Evolutionary conservation across 92 coral and sea anemone genomes (phyloP).

Genomic region (Zoanthus sansibaricus): DNA sequence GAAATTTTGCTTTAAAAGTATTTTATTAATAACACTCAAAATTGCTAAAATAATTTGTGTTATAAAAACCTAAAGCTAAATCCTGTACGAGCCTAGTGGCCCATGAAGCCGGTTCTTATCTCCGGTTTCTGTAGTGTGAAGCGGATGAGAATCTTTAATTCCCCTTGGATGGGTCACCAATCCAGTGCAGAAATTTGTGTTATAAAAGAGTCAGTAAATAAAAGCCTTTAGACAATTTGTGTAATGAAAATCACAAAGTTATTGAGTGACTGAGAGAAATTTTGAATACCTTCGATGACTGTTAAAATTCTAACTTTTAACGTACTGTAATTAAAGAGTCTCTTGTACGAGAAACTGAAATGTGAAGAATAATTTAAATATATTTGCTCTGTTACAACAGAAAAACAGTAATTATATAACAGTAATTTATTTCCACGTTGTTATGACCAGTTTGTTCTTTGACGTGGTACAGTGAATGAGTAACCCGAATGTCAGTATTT

Average conservation of each 20-base stretch:
- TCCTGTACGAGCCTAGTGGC: too few species aligned
- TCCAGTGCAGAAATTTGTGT: background rate
- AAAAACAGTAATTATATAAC: too few species aligned
- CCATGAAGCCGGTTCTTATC: too few species aligned
- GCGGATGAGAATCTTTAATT: too few species aligned
- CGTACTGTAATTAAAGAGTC: background rate
- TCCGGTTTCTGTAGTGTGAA: too few species aligned
- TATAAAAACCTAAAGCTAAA: too few species aligned
- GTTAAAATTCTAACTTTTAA: background rate
- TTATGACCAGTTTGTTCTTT: too few species aligned
- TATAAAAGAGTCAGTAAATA: background rate
- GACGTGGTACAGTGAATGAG: too few species aligned
- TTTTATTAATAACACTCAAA: background rate
- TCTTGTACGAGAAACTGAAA: background rate
- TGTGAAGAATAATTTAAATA: background rate
- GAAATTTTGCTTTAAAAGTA: conserved; percentile 8
- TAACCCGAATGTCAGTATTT: background rate
- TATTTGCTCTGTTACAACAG: background rate
- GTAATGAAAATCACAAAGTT: background rate
- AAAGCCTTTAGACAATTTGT: background rate
- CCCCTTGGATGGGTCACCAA: too few species aligned
- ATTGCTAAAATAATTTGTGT: background rate
- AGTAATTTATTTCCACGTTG: too few species aligned
- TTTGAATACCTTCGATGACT: background rate
- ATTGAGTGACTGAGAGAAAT: conserved; percentile 9